Evolutionary conservation across 2,113 vertebrate species (phyloP).

Genomic region (Cololabis saira): DNA sequence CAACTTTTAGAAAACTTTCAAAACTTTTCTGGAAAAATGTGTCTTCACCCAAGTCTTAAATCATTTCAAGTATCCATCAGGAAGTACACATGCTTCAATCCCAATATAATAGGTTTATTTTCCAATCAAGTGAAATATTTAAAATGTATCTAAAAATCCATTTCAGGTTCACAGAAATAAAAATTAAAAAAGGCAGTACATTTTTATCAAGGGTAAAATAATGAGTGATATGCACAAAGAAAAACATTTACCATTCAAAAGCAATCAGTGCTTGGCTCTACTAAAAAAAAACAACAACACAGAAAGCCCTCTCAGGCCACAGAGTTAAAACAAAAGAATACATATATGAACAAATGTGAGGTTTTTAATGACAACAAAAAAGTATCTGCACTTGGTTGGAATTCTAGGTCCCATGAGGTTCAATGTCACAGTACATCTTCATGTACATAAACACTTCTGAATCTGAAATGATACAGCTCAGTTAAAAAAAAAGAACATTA

Average conservation of each 20-base stretch:
- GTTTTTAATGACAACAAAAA: conserved; percentile 33
- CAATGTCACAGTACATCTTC: conserved; percentile 40
- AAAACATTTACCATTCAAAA: conserved; percentile 61
- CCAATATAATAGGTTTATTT: conserved; percentile 80
- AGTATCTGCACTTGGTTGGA: conserved; percentile 54
- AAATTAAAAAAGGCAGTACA: conserved; percentile 68
- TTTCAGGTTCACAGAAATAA: conserved; percentile 77
- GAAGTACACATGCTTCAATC: conserved; percentile 73
- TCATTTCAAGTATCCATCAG: conserved; percentile 35
- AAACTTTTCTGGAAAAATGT: neutral
- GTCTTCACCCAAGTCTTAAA: neutral
- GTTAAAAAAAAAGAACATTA: conserved; percentile 26
- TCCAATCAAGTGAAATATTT: conserved; percentile 80
- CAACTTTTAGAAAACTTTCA: neutral
- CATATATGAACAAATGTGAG: conserved; percentile 44
- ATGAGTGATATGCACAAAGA: conserved; percentile 74
- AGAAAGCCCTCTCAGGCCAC: conserved; percentile 52
- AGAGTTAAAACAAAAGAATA: conserved; percentile 46
- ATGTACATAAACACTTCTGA: conserved; percentile 35
- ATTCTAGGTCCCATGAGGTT: conserved; percentile 46
- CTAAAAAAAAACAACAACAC: conserved; percentile 22
- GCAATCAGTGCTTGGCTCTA: conserved; percentile 78
- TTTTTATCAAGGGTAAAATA: conserved; percentile 70
- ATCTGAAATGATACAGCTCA: conserved; percentile 7
- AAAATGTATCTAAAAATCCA: conserved; percentile 76